Conservation (phyloP, 2,113 vertebrate species). For the Lipotes vexillifer region DNA sequence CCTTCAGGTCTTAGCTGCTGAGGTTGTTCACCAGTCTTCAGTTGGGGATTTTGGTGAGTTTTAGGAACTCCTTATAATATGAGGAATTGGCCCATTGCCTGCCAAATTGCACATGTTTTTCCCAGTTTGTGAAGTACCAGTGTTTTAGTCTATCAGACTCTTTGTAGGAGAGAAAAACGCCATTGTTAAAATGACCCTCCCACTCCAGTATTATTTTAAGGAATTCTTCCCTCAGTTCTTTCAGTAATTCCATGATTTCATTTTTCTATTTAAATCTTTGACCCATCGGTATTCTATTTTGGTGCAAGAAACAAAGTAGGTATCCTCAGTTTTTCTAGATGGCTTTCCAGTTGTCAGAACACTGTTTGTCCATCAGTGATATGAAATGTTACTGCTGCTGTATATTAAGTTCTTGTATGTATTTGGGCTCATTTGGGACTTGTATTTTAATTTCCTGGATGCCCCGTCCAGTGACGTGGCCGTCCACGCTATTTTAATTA, state of each 20-base stretch:
- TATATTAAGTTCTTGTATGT: accelerated
- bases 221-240: background rate
- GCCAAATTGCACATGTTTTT: too few species aligned
- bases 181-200: background rate
- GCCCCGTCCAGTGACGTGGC: background rate
- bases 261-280: background rate
- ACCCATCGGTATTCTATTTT: background rate
- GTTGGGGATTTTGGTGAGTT: background rate
- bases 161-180: background rate
- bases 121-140: background rate
- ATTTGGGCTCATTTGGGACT: background rate
- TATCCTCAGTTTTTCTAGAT: background rate
- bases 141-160: background rate
- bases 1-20: accelerated
- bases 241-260: background rate
- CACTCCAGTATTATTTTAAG: background rate
- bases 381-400: accelerated
- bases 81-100: background rate
- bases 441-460: accelerated
- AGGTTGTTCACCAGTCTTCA: background rate
- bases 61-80: background rate
- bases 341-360: background rate
- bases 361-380: accelerated
- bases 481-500: background rate
- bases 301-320: background rate